These are phyloP conservation scores for Drosophila lacicola DNA, from an alignment of 2,888 invertebrate genomes.

Conservation along the genomic window DNA sequence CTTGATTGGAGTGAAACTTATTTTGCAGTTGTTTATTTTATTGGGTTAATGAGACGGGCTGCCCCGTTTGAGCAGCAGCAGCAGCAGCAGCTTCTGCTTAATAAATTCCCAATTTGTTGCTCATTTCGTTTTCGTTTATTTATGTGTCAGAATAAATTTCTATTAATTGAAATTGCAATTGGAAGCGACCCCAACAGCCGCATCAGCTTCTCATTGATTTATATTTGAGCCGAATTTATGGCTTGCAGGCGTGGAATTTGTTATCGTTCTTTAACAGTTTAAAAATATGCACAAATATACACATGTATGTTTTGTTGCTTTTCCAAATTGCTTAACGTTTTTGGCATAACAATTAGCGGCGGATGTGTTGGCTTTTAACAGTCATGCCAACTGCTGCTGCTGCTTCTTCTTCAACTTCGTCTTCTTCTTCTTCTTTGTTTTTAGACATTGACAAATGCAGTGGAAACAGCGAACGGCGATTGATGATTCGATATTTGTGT, in stretches of 20 bases:
- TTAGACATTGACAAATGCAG: slow-evolving; percentile 60
- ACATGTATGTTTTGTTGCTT: slow-evolving; percentile 23
- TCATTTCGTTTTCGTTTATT: slow-evolving; percentile 52
- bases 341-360: slow-evolving; percentile 70
- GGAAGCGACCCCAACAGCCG: slow-evolving; percentile 13
- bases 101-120: slow-evolving; percentile 63
- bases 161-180: slow-evolving; percentile 71
- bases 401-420: slow-evolving; percentile 7
- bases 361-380: slow-evolving; percentile 39
- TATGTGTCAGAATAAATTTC: slow-evolving; percentile 67
- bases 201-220: slow-evolving; percentile 58
- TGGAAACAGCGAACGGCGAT: slow-evolving; percentile 43
- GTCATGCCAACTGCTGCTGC: slow-evolving; percentile 21
- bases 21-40: slow-evolving; percentile 46
- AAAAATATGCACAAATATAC: slow-evolving; percentile 27
- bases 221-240: slow-evolving; percentile 63
- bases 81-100: slow-evolving; percentile 23
- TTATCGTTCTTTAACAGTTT: slow-evolving; percentile 31
- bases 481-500: slow-evolving; percentile 45
- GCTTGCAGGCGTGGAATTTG: slow-evolving; percentile 48
- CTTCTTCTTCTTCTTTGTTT: slow-evolving; percentile 30
- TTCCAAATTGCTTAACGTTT: slow-evolving; percentile 58
- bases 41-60: slow-evolving; percentile 46
- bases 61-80: not conserved
- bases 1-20: slow-evolving; percentile 27